These are phyloP conservation scores for Hiodon alosoides DNA, from an alignment of 2,113 vertebrate genomes.

Conservation along the genomic window DNA sequence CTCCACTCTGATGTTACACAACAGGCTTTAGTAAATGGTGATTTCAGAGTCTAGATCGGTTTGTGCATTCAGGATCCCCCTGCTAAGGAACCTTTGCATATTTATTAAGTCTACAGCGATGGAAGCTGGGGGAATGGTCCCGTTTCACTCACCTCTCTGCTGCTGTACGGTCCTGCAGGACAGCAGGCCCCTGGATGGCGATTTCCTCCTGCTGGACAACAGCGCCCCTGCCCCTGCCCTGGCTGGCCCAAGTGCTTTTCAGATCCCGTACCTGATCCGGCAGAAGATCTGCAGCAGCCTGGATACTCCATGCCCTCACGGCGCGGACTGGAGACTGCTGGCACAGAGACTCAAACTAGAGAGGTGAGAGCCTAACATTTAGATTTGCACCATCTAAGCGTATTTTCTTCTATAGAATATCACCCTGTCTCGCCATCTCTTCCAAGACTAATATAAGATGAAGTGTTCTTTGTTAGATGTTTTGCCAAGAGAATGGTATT, in stretches of 20 bases:
- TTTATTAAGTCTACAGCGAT: background rate
- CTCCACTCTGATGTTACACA: too few relatives aligned
- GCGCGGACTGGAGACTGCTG: constrained; percentile 92
- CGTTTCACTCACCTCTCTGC: background rate
- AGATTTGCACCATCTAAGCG: constrained; percentile 51
- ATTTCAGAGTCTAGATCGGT: too few relatives aligned
- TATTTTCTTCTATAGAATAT: too few relatives aligned
- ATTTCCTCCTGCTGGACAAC: constrained; percentile 79
- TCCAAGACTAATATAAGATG: too few relatives aligned
- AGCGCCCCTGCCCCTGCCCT: constrained; percentile 74
- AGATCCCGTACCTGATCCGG: constrained; percentile 98
- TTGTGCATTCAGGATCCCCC: too few relatives aligned
- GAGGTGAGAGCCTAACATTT: constrained; percentile 65
- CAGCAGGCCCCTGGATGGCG: constrained; percentile 66
- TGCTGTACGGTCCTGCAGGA: constrained; percentile 60
- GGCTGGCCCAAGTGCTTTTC: constrained; percentile 97
- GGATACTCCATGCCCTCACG: constrained; percentile 79
- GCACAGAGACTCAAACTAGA: constrained; percentile 97
- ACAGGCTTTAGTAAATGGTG: too few relatives aligned
- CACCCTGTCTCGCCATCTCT: too few relatives aligned
- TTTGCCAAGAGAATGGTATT: too few relatives aligned
- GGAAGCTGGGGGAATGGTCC: background rate
- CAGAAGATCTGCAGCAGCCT: constrained; percentile 99
- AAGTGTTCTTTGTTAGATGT: too few relatives aligned
- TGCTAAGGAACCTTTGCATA: too few relatives aligned